Percentiles rank a stretch among this genome's conserved stretches.
These are phyloP conservation scores for Tapirus terrestris DNA, from an alignment of 2,113 vertebrate species.

Conservation along the genomic window DNA sequence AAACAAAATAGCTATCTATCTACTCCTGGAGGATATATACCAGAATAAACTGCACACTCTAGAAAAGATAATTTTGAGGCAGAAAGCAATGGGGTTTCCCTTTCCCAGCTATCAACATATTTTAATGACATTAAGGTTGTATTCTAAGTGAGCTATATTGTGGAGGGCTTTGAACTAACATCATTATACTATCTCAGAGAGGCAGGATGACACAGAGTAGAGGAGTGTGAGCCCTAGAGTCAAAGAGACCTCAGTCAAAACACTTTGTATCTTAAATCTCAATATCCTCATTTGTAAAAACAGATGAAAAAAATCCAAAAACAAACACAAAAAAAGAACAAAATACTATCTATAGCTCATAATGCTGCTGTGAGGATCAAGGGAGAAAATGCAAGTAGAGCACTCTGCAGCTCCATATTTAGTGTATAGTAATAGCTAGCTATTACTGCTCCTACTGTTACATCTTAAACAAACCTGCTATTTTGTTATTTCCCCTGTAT, in stretches of 20 bases:
- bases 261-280: background rate
- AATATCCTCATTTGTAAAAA: background rate
- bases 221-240: background rate
- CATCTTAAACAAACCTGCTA: background rate
- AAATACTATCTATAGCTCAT: background rate
- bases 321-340: background rate
- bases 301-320: background rate
- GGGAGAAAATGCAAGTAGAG: background rate
- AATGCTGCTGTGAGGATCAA: background rate
- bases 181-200: background rate
- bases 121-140: background rate
- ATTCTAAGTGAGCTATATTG: background rate
- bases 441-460: background rate
- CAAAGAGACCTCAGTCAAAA: constrained; percentile 14
- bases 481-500: background rate
- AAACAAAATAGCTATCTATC: background rate
- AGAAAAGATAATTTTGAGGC: background rate
- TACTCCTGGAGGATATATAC: background rate
- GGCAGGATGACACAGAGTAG: background rate
- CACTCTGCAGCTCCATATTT: background rate
- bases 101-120: background rate
- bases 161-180: background rate
- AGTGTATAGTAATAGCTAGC: background rate
- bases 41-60: background rate
- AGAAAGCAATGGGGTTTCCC: background rate